A percentile compares a stretch with the other conserved stretches of the same genome.
These are phyloP conservation scores for Myotis vivesi DNA, from an alignment of 2,797 vertebrate species.

Conservation along the genomic window DNA sequence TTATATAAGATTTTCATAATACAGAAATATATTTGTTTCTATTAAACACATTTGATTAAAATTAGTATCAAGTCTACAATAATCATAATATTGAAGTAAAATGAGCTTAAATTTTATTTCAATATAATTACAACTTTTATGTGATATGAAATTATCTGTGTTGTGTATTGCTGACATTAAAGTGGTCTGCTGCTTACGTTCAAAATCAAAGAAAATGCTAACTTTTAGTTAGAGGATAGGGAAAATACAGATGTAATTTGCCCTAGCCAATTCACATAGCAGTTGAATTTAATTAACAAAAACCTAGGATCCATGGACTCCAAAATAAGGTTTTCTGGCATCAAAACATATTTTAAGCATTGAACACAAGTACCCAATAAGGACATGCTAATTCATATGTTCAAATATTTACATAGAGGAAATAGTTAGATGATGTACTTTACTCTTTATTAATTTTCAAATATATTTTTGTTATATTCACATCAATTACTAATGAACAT, in stretches of 20 bases:
- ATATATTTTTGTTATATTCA: constrained; percentile 6
- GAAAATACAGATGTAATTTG: constrained; percentile 9
- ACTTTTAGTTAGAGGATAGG: neutral
- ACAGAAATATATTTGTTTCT: neutral
- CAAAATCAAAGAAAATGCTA: neutral
- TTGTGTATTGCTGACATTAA: neutral
- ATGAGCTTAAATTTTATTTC: neutral
- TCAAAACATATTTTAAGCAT: neutral
- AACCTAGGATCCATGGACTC: neutral
- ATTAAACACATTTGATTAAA: neutral
- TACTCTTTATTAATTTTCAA: neutral
- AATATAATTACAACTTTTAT: neutral
- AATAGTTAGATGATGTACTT: neutral
- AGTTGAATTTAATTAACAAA: neutral
- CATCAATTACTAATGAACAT: constrained; percentile 7
- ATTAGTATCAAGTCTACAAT: neutral
- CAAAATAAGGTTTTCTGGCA: neutral
- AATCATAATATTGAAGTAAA: neutral
- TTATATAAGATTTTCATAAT: neutral
- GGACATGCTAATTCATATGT: neutral
- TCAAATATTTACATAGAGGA: neutral
- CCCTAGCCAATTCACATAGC: neutral
- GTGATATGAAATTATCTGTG: neutral
- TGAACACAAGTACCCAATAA: neutral
- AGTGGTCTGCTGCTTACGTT: neutral